Evolutionary conservation across 2,888 invertebrate genomes (phyloP).

Genomic region (Theretra japonica): DNA sequence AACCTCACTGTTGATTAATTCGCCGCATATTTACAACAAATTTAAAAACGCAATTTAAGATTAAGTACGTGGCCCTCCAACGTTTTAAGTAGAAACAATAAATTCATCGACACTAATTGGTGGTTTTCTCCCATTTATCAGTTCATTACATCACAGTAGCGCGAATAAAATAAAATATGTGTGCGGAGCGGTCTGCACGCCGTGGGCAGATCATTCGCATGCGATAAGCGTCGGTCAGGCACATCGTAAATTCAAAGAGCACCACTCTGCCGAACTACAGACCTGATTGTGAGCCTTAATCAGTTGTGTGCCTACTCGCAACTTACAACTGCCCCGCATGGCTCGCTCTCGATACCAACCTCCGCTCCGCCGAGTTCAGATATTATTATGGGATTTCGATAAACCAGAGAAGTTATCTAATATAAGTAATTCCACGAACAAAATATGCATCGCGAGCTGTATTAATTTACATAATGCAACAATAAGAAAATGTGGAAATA

Average conservation of each 20-base stretch:
- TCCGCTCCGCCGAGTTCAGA: slow-evolving; percentile 27
- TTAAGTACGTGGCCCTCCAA: slow-evolving; percentile 82
- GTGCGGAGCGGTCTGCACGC: slow-evolving; percentile 81
- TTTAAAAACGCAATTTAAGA: slow-evolving; percentile 79
- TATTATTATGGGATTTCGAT: slow-evolving; percentile 38
- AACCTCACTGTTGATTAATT: slow-evolving; percentile 62
- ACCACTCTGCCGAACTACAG: slow-evolving; percentile 80
- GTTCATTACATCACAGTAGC: slow-evolving; percentile 85
- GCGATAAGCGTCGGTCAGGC: slow-evolving; percentile 84
- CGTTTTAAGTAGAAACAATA: slow-evolving; percentile 85
- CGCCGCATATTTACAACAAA: slow-evolving; percentile 53
- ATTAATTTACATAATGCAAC: slow-evolving; percentile 18
- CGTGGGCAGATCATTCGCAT: slow-evolving; percentile 84
- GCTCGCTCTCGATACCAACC: slow-evolving; percentile 25
- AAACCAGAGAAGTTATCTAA: slow-evolving; percentile 29
- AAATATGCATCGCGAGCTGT: slow-evolving; percentile 16
- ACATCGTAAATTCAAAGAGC: slow-evolving; percentile 84
- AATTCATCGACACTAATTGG: slow-evolving; percentile 85
- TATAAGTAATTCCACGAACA: slow-evolving; percentile 23
- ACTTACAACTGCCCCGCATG: slow-evolving; percentile 32
- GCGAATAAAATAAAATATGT: slow-evolving; percentile 85
- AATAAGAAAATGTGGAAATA: slow-evolving; percentile 1
- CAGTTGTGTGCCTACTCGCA: slow-evolving; percentile 70
- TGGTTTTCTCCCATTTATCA: slow-evolving; percentile 85
- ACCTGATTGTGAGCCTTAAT: slow-evolving; percentile 82